These are phyloP conservation scores for Caerostris extrusa DNA, from an alignment of 1,140 invertebrate species.

Conservation along the genomic window DNA sequence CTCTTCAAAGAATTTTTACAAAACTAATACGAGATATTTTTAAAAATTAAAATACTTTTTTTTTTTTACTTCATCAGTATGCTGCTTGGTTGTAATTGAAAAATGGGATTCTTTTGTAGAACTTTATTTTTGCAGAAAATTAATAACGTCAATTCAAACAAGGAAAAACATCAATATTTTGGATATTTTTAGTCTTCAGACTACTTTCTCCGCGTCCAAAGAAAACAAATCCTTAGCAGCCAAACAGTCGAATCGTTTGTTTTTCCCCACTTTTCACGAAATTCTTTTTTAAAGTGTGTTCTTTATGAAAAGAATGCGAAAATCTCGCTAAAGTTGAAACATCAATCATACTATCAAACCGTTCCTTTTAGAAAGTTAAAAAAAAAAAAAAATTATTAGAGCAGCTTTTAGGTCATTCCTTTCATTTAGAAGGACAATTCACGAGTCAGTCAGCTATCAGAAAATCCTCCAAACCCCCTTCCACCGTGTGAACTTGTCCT, in stretches of 20 bases:
- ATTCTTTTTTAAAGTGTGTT: slow-evolving; percentile 37
- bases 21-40: too few species aligned
- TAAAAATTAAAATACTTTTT: too few species aligned
- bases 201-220: background rate
- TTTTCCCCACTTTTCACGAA: slow-evolving; percentile 47
- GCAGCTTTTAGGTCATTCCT: slow-evolving; percentile 63
- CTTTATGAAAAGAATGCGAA: slow-evolving; percentile 45
- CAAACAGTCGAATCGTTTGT: slow-evolving; percentile 50
- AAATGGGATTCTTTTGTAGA: background rate
- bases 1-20: too few species aligned
- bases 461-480: slow-evolving; percentile 18
- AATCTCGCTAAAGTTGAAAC: slow-evolving; percentile 61
- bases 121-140: too few species aligned
- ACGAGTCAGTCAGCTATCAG: slow-evolving; percentile 62
- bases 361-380: slow-evolving; percentile 17
- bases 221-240: slow-evolving; percentile 47
- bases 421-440: slow-evolving; percentile 67
- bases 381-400: slow-evolving; percentile 37
- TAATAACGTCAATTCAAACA: too few species aligned
- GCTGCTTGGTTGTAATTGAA: background rate
- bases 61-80: too few species aligned
- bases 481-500: slow-evolving; percentile 61
- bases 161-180: slow-evolving; percentile 49
- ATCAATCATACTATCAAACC: slow-evolving; percentile 71
- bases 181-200: slow-evolving; percentile 40